phyloP scores from a whole-genome alignment of 2,113 vertebrate genomes.

The Pungitius pungitius region DNA sequence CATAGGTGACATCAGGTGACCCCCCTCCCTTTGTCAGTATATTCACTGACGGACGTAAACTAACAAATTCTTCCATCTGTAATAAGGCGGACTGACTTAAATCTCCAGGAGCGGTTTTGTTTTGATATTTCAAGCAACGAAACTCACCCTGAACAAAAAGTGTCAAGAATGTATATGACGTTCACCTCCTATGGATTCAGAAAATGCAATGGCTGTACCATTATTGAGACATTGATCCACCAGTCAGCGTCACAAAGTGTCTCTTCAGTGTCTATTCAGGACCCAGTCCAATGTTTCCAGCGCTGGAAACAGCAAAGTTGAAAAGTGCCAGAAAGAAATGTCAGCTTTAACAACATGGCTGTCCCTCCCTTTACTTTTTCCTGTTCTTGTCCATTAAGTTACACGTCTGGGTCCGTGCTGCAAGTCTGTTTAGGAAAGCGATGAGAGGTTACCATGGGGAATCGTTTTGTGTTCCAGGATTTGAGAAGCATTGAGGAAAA shows the following conservation, averaged over 20 bases:
- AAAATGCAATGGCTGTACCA: constrained; percentile 10
- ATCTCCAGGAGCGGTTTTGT: constrained; percentile 25
- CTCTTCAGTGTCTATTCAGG: constrained; percentile 23
- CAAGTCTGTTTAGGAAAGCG: constrained; percentile 72
- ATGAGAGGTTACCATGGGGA: constrained; percentile 69
- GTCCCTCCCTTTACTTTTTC: constrained; percentile 49
- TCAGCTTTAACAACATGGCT: constrained; percentile 66
- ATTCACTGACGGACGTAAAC: neutral
- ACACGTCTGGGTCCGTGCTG: constrained; percentile 42
- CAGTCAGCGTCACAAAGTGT: constrained; percentile 30
- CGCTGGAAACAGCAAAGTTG: constrained; percentile 50
- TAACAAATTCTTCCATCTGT: constrained; percentile 15
- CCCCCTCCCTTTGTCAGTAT: neutral
- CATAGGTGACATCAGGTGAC: constrained; percentile 38
- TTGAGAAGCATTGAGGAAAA: constrained; percentile 59
- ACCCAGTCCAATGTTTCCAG: constrained; percentile 57
- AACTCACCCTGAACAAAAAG: constrained; percentile 7
- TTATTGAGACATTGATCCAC: constrained; percentile 32
- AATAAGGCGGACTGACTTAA: neutral
- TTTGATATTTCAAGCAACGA: constrained; percentile 4
- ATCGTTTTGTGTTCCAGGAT: constrained; percentile 54
- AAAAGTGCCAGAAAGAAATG: constrained; percentile 57
- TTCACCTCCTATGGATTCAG: constrained; percentile 16
- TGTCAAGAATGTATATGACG: neutral
- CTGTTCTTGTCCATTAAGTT: constrained; percentile 57